These are phyloP conservation scores for Cichlasoma orientale DNA, from an alignment of 2,797 vertebrate species.

Conservation along the genomic window DNA sequence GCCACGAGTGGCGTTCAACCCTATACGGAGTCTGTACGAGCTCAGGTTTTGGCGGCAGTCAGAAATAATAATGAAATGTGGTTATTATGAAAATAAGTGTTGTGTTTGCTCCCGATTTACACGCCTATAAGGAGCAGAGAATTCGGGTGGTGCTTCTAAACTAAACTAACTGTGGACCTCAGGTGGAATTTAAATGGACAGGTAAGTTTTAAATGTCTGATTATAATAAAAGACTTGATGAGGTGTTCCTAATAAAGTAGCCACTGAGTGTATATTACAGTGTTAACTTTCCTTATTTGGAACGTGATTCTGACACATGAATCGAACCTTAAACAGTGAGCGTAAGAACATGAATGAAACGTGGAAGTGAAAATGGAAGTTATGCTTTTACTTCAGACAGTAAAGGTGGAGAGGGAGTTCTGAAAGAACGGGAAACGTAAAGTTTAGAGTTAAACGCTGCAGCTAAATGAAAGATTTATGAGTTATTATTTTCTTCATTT, in stretches of 20 bases:
- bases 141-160: fast-evolving
- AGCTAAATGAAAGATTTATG: background rate
- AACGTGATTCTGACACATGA: background rate
- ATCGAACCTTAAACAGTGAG: fast-evolving
- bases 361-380: background rate
- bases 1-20: no score
- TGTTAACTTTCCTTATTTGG: background rate
- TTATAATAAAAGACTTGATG: no score
- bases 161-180: background rate
- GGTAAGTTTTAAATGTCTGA: fast-evolving
- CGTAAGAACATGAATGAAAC: background rate
- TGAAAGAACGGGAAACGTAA: background rate
- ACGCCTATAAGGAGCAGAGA: no score
- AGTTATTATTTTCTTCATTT: background rate
- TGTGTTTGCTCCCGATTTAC: no score
- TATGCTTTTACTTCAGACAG: background rate
- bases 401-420: background rate
- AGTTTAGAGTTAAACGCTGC: no score
- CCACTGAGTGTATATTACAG: background rate
- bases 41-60: no score
- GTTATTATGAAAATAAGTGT: no score
- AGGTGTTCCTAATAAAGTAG: background rate
- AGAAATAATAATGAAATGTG: no score
- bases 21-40: no score
- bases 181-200: fast-evolving